Percentiles rank a stretch among this genome's conserved stretches.
phyloP scores from a whole-genome alignment of 2,113 vertebrate species.

The Meles meles region DNA sequence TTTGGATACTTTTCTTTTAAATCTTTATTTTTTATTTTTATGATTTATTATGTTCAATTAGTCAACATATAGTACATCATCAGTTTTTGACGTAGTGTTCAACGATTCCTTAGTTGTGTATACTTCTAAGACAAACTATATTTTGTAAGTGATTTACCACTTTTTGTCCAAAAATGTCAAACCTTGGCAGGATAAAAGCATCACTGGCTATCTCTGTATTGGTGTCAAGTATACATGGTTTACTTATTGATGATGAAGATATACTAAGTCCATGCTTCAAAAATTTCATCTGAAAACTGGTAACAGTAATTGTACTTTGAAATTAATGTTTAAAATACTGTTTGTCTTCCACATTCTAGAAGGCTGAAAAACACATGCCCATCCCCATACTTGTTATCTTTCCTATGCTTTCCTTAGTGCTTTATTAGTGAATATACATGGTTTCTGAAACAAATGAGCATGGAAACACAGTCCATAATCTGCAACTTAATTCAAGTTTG shows the following conservation, averaged over 20 bases:
- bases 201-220: neutral
- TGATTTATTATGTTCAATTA: no score
- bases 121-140: neutral
- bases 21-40: no score
- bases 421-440: neutral
- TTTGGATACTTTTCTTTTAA: no score
- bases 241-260: neutral
- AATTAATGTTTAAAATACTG: neutral
- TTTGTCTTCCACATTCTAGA: neutral
- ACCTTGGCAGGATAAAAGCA: neutral
- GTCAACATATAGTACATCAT: neutral
- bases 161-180: neutral
- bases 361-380: neutral
- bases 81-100: neutral
- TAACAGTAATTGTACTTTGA: neutral
- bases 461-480: neutral
- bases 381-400: neutral
- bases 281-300: neutral
- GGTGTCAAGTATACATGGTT: neutral
- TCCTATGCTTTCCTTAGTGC: neutral
- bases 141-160: neutral
- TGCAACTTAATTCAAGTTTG: neutral
- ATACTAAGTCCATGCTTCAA: neutral
- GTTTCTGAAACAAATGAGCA: neutral
- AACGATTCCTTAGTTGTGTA: neutral